phyloP scores from a whole-genome alignment of 2,888 invertebrate genomes.

The Leptogaster cylindrica region DNA sequence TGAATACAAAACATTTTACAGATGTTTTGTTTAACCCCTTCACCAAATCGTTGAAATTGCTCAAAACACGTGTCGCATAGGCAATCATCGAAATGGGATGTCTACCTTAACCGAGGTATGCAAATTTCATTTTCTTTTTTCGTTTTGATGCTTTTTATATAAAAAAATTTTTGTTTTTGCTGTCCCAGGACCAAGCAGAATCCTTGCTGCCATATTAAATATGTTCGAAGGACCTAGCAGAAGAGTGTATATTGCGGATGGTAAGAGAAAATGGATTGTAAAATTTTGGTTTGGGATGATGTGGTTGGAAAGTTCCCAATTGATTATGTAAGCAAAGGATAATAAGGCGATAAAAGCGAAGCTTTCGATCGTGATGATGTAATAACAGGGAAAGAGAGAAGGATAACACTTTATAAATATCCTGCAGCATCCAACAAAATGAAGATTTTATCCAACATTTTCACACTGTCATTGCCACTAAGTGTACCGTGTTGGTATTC shows the following conservation, averaged over 20 bases:
- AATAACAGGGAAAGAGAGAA: slow-evolving; percentile 1
- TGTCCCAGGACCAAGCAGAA: too few species aligned
- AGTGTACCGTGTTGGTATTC: slow-evolving; percentile 8
- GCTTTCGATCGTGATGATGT: not conserved
- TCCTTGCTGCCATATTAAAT: too few species aligned
- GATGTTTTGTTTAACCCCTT: slow-evolving; percentile 17
- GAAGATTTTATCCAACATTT: not conserved
- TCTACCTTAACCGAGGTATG: slow-evolving; percentile 1
- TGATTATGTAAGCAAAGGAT: not conserved
- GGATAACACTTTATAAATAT: slow-evolving; percentile 14
- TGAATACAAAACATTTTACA: slow-evolving; percentile 15
- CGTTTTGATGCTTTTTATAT: too few species aligned
- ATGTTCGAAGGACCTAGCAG: too few species aligned
- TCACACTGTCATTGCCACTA: slow-evolving; percentile 7
- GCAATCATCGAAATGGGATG: slow-evolving; percentile 13
- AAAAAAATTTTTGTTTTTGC: too few species aligned
- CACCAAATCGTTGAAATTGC: slow-evolving; percentile 2
- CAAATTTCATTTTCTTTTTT: not conserved
- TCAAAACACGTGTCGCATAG: slow-evolving; percentile 18
- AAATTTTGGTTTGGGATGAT: not conserved
- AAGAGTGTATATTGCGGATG: too few species aligned
- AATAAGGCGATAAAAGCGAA: not conserved
- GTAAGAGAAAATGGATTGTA: too few species aligned
- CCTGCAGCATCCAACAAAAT: not conserved
- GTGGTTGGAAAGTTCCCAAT: not conserved